Percentiles rank a stretch among this genome's conserved stretches.
Conservation (phyloP, 2,888 invertebrate species). For the Heliconius hortense region DNA sequence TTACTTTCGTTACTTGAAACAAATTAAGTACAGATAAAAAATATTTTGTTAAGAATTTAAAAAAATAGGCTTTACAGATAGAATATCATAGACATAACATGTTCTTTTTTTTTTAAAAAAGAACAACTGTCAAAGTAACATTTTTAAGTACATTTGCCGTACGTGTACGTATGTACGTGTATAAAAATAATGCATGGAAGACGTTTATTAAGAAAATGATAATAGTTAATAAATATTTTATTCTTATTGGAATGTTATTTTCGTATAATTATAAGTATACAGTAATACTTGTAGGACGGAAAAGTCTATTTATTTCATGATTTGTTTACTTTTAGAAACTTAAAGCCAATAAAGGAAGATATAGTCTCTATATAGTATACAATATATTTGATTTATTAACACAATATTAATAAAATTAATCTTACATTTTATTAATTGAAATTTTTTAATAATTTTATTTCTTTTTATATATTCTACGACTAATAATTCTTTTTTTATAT, state of each 20-base stretch:
- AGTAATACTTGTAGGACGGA: constrained; percentile 76
- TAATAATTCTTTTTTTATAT: neutral
- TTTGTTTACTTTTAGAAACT: neutral
- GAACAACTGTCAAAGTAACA: constrained; percentile 13
- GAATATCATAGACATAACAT: neutral
- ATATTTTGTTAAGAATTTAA: neutral
- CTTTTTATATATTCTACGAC: neutral
- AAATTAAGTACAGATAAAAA: constrained; percentile 22
- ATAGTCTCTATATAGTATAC: neutral
- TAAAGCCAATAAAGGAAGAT: neutral
- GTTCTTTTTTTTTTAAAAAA: constrained; percentile 22
- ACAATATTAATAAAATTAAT: neutral
- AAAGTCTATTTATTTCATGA: constrained; percentile 49
- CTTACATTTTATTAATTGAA: neutral
- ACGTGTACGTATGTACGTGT: neutral
- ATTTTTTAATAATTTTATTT: neutral
- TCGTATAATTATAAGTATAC: constrained; percentile 45
- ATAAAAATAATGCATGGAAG: constrained; percentile 21
- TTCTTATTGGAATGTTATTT: constrained; percentile 25
- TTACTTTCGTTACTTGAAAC: constrained; percentile 4
- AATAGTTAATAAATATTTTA: constrained; percentile 23
- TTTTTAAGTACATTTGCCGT: constrained; percentile 1
- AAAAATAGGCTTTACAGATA: constrained; percentile 1
- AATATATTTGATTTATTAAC: constrained; percentile 5
- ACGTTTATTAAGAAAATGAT: constrained; percentile 1